Evolutionary conservation across 2,888 invertebrate species (phyloP).

Genomic region (Ichneumon xanthorius): DNA sequence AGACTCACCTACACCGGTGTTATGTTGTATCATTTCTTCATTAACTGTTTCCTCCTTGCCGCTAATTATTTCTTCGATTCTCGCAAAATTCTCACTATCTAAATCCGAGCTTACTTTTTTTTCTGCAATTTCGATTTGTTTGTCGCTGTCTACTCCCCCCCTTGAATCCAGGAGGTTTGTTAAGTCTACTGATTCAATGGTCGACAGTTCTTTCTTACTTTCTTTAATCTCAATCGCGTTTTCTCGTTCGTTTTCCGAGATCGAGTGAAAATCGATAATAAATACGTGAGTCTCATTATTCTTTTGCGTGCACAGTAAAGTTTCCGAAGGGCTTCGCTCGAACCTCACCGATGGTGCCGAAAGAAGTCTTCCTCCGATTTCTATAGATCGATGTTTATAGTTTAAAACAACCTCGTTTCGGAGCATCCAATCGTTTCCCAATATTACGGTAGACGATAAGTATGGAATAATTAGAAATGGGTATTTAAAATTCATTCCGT

Average conservation of each 20-base stretch:
- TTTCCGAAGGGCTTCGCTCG: conserved; percentile 40
- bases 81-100: neutral
- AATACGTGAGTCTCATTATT: conserved; percentile 30
- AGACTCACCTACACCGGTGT: neutral
- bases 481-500: neutral
- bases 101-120: neutral
- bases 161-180: neutral
- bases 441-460: conserved; percentile 35
- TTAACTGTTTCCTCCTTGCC: neutral
- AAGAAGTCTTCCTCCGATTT: conserved; percentile 19
- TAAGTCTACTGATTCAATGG: neutral
- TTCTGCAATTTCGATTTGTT: neutral
- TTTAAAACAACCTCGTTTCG: conserved; percentile 31
- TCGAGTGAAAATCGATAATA: conserved; percentile 13
- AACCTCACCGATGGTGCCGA: conserved; percentile 25
- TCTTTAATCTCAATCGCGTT: neutral
- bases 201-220: neutral
- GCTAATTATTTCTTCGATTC: neutral
- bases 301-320: conserved; percentile 29
- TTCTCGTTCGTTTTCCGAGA: neutral
- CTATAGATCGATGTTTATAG: conserved; percentile 27
- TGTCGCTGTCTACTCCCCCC: neutral
- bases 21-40: neutral
- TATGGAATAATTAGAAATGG: conserved; percentile 41
- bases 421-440: conserved; percentile 50